These are phyloP conservation scores for Myotis davidii DNA, from an alignment of 2,113 vertebrate species.

Conservation along the genomic window DNA sequence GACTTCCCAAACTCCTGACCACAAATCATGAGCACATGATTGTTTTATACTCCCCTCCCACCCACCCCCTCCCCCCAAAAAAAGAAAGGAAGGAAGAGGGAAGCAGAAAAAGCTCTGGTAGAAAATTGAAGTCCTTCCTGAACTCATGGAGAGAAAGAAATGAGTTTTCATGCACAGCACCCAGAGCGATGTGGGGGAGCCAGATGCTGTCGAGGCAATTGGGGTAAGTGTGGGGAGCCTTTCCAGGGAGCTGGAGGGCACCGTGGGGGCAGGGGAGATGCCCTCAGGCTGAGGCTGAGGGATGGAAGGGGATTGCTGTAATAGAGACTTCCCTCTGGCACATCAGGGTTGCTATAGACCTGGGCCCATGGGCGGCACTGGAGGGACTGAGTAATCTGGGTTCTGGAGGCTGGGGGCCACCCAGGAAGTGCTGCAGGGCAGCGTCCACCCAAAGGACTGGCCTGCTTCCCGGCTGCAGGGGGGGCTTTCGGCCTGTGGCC, in stretches of 20 bases:
- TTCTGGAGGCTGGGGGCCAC: not conserved
- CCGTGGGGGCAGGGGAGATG: too few species aligned
- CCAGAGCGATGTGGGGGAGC: not conserved
- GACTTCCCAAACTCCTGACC: too few species aligned
- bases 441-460: not conserved
- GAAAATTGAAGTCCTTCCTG: not conserved
- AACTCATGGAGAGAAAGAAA: not conserved
- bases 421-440: too few species aligned
- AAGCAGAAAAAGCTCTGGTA: not conserved
- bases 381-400: not conserved
- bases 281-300: not conserved
- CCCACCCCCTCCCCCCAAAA: accelerated
- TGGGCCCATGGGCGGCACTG: accelerated
- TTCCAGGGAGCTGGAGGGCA: not conserved
- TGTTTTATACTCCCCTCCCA: not conserved
- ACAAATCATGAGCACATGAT: too few species aligned
- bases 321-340: accelerated
- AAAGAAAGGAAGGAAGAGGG: not conserved
- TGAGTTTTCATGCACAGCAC: not conserved
- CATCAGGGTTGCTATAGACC: not conserved
- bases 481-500: not conserved
- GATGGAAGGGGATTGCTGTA: not conserved
- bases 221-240: not conserved
- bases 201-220: too few species aligned
- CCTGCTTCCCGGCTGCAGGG: not conserved